Conservation (phyloP, 2,888 invertebrate genomes). For the Hybos culiciformis region DNA sequence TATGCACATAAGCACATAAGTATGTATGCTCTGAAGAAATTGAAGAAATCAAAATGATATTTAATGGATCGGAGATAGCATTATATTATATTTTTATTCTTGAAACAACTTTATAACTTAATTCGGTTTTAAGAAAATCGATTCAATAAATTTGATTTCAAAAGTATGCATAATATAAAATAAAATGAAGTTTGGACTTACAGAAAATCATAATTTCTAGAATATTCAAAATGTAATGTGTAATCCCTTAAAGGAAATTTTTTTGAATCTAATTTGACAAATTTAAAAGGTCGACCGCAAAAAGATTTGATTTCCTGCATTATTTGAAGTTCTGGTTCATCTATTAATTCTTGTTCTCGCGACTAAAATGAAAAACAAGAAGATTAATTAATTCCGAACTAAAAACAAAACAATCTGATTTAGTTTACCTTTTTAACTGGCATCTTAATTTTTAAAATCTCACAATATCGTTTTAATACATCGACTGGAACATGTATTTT, state of each 20-base stretch:
- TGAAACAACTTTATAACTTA: background rate
- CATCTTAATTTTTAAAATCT: constrained; percentile 62
- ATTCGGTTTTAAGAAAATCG: background rate
- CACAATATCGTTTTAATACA: constrained; percentile 56
- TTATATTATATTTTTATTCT: background rate
- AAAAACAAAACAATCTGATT: background rate
- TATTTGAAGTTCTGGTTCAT: constrained; percentile 30
- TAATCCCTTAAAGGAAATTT: constrained; percentile 49
- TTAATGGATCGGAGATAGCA: no score
- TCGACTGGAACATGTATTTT: constrained; percentile 62
- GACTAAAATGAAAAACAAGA: constrained; percentile 20
- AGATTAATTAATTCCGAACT: constrained; percentile 2
- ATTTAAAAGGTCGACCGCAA: constrained; percentile 38
- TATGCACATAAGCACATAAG: no score
- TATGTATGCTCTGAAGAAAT: no score
- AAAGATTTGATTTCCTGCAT: constrained; percentile 37
- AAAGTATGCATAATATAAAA: background rate
- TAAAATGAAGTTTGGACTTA: constrained; percentile 40
- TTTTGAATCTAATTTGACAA: constrained; percentile 43
- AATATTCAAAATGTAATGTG: constrained; percentile 53
- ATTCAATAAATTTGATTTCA: background rate
- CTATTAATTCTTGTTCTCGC: constrained; percentile 32
- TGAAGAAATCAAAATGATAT: no score
- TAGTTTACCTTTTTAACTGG: constrained; percentile 53
- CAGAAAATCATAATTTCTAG: constrained; percentile 57